phyloP scores from a whole-genome alignment of 2,888 invertebrate genomes.

The Andrena camellia region DNA sequence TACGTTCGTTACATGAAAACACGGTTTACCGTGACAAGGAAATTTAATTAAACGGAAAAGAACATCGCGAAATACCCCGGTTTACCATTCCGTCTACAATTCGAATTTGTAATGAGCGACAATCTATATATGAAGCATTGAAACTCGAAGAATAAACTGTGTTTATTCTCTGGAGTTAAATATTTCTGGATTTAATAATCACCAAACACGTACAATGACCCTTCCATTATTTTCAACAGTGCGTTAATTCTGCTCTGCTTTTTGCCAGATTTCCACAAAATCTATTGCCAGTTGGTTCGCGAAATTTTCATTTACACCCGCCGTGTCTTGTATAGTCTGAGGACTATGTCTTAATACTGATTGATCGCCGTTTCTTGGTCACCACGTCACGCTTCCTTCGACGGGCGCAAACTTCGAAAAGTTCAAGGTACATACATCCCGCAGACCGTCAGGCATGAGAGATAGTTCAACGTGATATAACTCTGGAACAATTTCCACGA shows the following conservation, averaged over 20 bases:
- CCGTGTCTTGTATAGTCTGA: neutral
- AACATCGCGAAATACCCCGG: neutral
- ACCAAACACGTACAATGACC: too few relatives aligned
- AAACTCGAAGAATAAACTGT: neutral
- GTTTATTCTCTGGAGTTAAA: too few relatives aligned
- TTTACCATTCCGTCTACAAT: neutral
- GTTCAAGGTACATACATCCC: conserved; percentile 56
- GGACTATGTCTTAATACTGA: conserved; percentile 45
- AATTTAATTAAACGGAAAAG: conserved; percentile 27
- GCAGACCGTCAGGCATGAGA: conserved; percentile 34
- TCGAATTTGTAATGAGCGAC: neutral
- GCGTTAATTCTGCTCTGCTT: too few relatives aligned
- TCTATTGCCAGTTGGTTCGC: neutral
- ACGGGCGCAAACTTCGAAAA: conserved; percentile 56
- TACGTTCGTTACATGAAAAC: conserved; percentile 14
- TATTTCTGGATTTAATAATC: too few relatives aligned
- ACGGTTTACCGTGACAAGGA: conserved; percentile 9
- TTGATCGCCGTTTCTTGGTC: conserved; percentile 58
- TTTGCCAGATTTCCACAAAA: too few relatives aligned
- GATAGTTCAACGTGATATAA: conserved; percentile 59
- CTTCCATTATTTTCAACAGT: too few relatives aligned
- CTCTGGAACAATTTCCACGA: conserved; percentile 59
- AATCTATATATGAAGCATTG: neutral
- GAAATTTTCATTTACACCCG: conserved; percentile 36
- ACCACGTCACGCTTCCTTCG: conserved; percentile 46